These are phyloP conservation scores for Aegotheles bennettii DNA, from an alignment of 2,113 vertebrate genomes.

Conservation along the genomic window DNA sequence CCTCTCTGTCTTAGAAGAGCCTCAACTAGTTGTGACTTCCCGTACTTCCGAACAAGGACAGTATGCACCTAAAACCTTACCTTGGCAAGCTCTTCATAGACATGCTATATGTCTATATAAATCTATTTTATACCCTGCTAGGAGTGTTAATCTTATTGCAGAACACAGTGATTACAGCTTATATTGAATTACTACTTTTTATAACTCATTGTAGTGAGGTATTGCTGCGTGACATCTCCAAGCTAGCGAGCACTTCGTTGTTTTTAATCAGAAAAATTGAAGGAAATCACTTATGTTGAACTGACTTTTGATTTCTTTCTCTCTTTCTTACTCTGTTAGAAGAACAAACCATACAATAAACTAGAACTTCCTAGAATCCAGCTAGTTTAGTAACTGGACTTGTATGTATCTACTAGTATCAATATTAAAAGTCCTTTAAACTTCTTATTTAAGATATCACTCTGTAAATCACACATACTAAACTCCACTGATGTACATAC, in stretches of 20 bases:
- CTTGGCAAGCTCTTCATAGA: slow-evolving; percentile 25
- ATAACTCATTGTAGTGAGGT: slow-evolving; percentile 22
- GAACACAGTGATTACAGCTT: slow-evolving; percentile 38
- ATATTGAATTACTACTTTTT: slow-evolving; percentile 31
- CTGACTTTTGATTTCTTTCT: background rate
- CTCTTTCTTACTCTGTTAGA: background rate
- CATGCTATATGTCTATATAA: slow-evolving; percentile 27
- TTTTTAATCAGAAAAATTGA: slow-evolving; percentile 23
- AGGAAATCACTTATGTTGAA: background rate
- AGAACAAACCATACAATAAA: background rate
- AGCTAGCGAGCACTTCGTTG: background rate
- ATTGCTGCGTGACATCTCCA: background rate
- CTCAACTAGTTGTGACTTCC: background rate
- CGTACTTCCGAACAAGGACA: background rate
- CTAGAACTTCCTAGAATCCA: background rate
- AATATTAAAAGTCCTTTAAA: background rate
- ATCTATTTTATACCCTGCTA: slow-evolving; percentile 40
- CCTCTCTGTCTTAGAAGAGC: background rate
- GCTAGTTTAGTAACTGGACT: background rate
- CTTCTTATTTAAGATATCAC: background rate
- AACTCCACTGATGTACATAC: background rate
- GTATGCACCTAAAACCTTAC: background rate
- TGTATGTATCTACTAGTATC: background rate
- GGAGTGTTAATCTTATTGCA: slow-evolving; percentile 16
- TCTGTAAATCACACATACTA: background rate